Conservation (phyloP, 2,888 invertebrate genomes). For the Asteroscopus sphinx region DNA sequence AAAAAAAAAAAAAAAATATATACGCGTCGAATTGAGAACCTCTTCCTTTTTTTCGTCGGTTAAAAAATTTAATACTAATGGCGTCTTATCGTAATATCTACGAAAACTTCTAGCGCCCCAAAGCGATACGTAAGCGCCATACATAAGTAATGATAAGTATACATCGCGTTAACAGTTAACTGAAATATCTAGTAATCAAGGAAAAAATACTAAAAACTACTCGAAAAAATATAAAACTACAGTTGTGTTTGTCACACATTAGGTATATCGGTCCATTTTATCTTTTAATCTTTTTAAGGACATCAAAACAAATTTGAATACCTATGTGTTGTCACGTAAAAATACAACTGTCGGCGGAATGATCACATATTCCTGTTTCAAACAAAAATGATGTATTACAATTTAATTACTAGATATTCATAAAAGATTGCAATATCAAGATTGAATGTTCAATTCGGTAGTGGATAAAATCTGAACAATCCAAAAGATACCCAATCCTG, state of each 20-base stretch:
- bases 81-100: conserved; percentile 30
- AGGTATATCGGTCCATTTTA: not conserved
- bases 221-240: not conserved
- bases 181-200: conserved; percentile 10
- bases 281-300: conserved; percentile 6
- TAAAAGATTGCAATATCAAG: conserved; percentile 39
- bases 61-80: conserved; percentile 9
- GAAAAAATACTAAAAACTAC: not conserved
- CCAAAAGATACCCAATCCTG: conserved; percentile 29
- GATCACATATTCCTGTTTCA: conserved; percentile 18
- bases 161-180: conserved; percentile 7
- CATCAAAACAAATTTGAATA: conserved; percentile 2
- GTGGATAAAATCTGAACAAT: conserved; percentile 51
- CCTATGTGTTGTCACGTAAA: conserved; percentile 6
- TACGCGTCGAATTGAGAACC: no score
- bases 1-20: no score
- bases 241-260: not conserved
- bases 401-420: conserved; percentile 38
- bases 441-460: conserved; percentile 56
- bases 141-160: conserved; percentile 19
- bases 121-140: conserved; percentile 27
- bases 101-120: conserved; percentile 14
- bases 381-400: conserved; percentile 41
- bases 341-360: conserved; percentile 34
- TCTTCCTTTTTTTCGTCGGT: no score